Conservation (phyloP, 2,113 vertebrate species). For the Machaerirhynchus nigripectus region DNA sequence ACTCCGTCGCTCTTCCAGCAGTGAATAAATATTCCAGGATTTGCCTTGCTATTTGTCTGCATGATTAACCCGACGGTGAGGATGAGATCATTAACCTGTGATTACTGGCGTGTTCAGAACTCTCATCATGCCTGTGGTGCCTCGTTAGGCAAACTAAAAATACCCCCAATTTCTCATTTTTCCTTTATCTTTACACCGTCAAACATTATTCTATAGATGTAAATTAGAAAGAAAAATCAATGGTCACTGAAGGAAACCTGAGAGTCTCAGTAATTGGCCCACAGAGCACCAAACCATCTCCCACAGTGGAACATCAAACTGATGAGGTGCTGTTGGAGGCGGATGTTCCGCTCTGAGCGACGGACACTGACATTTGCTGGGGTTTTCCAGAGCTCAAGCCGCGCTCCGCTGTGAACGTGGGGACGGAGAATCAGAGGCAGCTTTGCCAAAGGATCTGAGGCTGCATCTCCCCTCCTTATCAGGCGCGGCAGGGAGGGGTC, state of each 20-base stretch:
- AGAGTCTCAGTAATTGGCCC: neutral
- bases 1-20: neutral
- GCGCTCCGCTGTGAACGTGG: fast-evolving
- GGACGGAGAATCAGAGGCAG: neutral
- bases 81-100: slow-evolving; percentile 34
- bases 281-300: fast-evolving
- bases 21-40: neutral
- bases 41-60: neutral
- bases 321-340: fast-evolving
- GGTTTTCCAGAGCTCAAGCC: neutral
- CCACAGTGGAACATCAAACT: fast-evolving
- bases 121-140: neutral
- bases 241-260: neutral
- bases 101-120: neutral
- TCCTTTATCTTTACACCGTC: neutral
- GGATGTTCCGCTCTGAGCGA: neutral
- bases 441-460: neutral
- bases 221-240: neutral
- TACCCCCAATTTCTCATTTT: neutral
- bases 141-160: neutral
- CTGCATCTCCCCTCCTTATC: neutral
- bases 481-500: neutral
- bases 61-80: neutral
- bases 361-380: fast-evolving
- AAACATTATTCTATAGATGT: neutral